A percentile compares a stretch with the other conserved stretches of the same genome.
Evolutionary conservation across 2,888 invertebrate species (phyloP).

Genomic region (Petrolisthes manimaculis): DNA sequence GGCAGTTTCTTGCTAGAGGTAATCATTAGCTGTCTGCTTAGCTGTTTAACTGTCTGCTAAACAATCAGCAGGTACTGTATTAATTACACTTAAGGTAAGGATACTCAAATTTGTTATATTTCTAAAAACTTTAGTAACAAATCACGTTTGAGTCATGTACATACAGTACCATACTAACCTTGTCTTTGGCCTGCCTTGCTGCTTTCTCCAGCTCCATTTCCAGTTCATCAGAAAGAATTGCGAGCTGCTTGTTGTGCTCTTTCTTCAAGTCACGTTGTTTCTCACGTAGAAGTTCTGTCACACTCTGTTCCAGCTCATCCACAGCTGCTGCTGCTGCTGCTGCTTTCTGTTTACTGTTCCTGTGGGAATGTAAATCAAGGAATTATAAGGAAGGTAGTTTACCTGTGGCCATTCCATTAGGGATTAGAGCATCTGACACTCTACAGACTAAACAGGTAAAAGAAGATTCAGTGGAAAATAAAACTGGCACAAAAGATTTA

Average conservation of each 20-base stretch:
- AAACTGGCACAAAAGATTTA: too few species aligned
- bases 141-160: background rate
- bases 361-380: slow-evolving; percentile 4
- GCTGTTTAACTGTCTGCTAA: too few species aligned
- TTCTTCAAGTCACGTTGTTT: slow-evolving; percentile 35
- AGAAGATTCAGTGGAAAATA: too few species aligned
- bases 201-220: slow-evolving; percentile 47
- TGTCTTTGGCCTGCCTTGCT: slow-evolving; percentile 46
- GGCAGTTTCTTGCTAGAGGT: too few species aligned
- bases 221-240: slow-evolving; percentile 36
- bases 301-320: slow-evolving; percentile 36
- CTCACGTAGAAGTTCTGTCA: slow-evolving; percentile 44
- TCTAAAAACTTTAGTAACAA: too few species aligned
- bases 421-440: too few species aligned
- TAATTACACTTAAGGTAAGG: too few species aligned
- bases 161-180: slow-evolving; percentile 2
- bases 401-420: too few species aligned
- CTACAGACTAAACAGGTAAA: too few species aligned
- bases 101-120: too few species aligned
- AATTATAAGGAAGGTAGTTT: background rate
- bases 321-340: slow-evolving; percentile 43
- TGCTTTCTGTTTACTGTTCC: slow-evolving; percentile 39
- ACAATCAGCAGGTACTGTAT: too few species aligned
- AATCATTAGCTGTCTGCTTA: too few species aligned
- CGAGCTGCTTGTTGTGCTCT: slow-evolving; percentile 42